Evolutionary conservation across 2,797 vertebrate species (phyloP), one percentile per base, ranked within the genome.

Genomic region (Crenichthys baileyi): DNA sequence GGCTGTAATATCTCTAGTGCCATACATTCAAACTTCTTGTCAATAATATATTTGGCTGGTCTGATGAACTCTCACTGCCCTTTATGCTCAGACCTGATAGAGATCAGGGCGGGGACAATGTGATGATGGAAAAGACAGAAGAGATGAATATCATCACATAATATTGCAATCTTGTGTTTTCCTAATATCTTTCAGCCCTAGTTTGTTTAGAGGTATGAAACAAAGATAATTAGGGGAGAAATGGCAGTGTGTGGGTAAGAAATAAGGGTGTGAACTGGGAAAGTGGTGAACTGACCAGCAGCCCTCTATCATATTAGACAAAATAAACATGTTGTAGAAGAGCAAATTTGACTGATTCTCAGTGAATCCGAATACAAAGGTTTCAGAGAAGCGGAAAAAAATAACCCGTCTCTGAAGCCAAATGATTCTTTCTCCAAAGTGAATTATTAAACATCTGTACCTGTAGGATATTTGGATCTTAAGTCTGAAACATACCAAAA

Each of bases 401-500:
- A 58, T 0, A 48, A 12, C 44, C 44, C 7, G 7, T 1, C 7
- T 46, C 44, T 46, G 44, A 15, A 48, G 12, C 9, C 48, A 31
- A 31, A 61, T 18, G 18, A 31, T 31, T 61, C 15, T 61, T 18
- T 18, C 60, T 61, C 29, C 29, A 61, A 29, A 63, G 29, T 18
- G 29, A 36, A 36, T 20, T 5, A 18, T 63, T 31, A 18, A 36
- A 36, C 18, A 63, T 36, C 60, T 29, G 31, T 16, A 63, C 29
- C 16, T 4, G 16, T 3, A 6, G 31, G 31, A 36, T 18, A 63
- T 12, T 15, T 48, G 48, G 48, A 48, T 48, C 48, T 12, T 44
- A 41, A 41, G 39, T 44, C 65, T 68, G 65, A 68, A 68, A 68
- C 36, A 56, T 41, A 55, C 36, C 72, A 56, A 73, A 63, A 36